These are phyloP conservation scores for Hydrocynus forskahlii DNA, from an alignment of 2,797 vertebrate species.

Conservation along the genomic window DNA sequence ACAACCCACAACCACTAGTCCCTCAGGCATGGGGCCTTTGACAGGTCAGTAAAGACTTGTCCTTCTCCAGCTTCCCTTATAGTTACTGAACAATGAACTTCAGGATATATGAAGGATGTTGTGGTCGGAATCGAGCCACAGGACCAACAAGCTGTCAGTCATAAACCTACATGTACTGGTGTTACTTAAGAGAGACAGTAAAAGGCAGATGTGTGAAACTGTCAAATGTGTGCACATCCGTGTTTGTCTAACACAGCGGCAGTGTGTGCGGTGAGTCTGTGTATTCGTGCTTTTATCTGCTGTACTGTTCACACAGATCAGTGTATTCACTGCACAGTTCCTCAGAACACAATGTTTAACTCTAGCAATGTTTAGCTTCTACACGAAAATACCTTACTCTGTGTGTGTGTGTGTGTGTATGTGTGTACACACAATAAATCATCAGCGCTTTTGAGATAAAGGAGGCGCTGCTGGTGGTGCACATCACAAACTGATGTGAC, in stretches of 20 bases:
- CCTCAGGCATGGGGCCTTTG: too few relatives aligned
- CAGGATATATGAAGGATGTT: neutral
- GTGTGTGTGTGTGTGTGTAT: neutral
- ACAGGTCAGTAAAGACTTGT: too few relatives aligned
- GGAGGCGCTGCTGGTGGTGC: conserved; percentile 1
- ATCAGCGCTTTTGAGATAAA: neutral
- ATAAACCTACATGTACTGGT: neutral
- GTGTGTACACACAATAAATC: neutral
- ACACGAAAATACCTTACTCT: neutral
- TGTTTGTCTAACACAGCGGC: neutral
- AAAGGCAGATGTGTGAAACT: neutral
- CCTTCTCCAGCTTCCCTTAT: neutral
- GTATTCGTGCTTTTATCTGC: neutral
- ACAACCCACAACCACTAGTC: too few relatives aligned
- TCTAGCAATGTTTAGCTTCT: neutral
- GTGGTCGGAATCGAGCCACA: neutral
- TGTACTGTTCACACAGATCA: neutral
- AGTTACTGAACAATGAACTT: neutral
- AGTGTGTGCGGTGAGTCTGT: too few relatives aligned
- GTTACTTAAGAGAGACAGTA: neutral
- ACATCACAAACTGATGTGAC: neutral
- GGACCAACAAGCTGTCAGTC: neutral
- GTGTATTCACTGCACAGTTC: neutral
- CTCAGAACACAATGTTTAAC: neutral
- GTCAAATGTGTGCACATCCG: neutral